A percentile compares a stretch with the other conserved stretches of the same genome.
Evolutionary conservation across 2,888 invertebrate species (phyloP).

Genomic region (Macaria notata): DNA sequence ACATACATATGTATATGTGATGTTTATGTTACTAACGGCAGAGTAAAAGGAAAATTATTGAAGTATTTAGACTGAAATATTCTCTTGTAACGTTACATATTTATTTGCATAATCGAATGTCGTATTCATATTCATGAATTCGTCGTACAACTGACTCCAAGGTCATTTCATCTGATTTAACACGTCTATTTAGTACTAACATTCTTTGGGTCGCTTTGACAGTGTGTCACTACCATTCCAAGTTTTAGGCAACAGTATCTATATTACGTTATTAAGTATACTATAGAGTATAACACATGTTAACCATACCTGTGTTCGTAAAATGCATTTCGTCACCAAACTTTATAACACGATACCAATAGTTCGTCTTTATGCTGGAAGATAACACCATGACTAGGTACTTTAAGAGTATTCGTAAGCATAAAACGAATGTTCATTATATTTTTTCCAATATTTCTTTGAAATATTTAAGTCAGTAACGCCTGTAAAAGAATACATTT

Average conservation of each 20-base stretch:
- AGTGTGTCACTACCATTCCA: neutral
- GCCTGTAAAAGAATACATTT: constrained; percentile 37
- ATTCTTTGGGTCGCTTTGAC: constrained; percentile 13
- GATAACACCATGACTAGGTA: constrained; percentile 57
- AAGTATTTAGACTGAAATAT: neutral
- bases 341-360: constrained; percentile 39
- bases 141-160: constrained; percentile 29
- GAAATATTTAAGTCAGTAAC: constrained; percentile 35
- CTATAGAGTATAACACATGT: too few relatives aligned
- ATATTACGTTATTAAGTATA: too few relatives aligned
- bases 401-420: constrained; percentile 45
- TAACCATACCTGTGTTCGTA: too few relatives aligned
- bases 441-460: constrained; percentile 45
- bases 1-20: too few relatives aligned
- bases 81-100: neutral
- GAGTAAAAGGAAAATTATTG: neutral
- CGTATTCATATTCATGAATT: constrained; percentile 16
- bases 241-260: too few relatives aligned
- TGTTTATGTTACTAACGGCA: too few relatives aligned
- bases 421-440: constrained; percentile 52
- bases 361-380: constrained; percentile 57
- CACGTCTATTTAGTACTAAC: constrained; percentile 23
- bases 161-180: constrained; percentile 31
- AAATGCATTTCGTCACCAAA: constrained; percentile 45
- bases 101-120: constrained; percentile 8